Evolutionary conservation across 2,797 vertebrate genomes (phyloP), one percentile per base, ranked within the genome.

Genomic region (Melopsittacus undulatus): DNA sequence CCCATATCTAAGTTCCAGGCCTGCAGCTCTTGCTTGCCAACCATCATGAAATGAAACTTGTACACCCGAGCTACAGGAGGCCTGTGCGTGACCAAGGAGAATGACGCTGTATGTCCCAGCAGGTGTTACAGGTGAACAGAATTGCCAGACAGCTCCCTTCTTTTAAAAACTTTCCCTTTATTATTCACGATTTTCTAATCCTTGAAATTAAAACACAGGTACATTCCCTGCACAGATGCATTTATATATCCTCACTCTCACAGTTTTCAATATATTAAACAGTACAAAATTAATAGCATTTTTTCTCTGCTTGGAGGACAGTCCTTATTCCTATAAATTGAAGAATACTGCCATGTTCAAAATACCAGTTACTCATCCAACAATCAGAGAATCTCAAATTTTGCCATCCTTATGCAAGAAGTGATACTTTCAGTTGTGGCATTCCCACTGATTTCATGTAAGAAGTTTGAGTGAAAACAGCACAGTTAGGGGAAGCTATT

Each of bases 81-180:
- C 30, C 23, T 7, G 8, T 7, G 17, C 7, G 10, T 7, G 61
- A 49, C 51, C 34, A 38, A 20, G 3, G 29, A 72, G 54, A 82
- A 76, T 0, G 10, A 49, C 49, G 43, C 46, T 0, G 0, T 10
- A 11, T 8, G 51, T 62, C 54, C 86, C 21, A 18, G 38, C 12
- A 64, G 48, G 9, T 10, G 2, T 30, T 30, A 61, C 8, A 76
- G 66, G 75, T 16, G 26, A 88, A 91, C 19, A 86, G 24, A 95
- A 81, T 1, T 68, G 52, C 34, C 49, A 90, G 9, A 2, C 24
- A 73, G 49, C 18, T n/a, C 3, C 16, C 15, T 81, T 67, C 27
- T 87, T 78, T 88, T 42, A 62, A 87, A 96, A 92, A 92, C 57
- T 5, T 56, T 90, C 80, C 77, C 87, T 96, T 95, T 94, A 97